Base-by-base conservation (phyloP, 2,113 vertebrate species). In the Setophaga petechia region DNA sequence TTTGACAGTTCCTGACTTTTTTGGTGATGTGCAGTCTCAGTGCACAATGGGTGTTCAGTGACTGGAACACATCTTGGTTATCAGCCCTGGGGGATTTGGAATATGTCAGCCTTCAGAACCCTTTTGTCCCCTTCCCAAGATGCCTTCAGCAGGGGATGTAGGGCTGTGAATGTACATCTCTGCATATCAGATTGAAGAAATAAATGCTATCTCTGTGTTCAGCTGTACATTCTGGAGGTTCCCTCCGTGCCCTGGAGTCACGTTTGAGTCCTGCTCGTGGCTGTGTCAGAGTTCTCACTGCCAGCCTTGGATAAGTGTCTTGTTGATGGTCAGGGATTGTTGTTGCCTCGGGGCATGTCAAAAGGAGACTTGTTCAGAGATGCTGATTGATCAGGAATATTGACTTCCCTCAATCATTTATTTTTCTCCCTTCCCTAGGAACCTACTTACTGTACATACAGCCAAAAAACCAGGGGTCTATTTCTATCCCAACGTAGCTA, bases 361-460 rank as follows among this genome's bases (percentile, higher is more conserved):
- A 84, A 90, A 97, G 93, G 90, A 94, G 88, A 83, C 95, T 94
- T 95, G 82, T 91, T 92, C 89, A 73, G 80, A 93, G 92, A 65
- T 92, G 86, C 91, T 90, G 76, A 96, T 85, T 93, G 94, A 94
- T 96, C 93, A 88, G 77, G 65, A 90, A 89, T 97, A 95, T 95
- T 91, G 92, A 95, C 90, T 93, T 75, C 46, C 55, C 78, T 96
- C 90, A 74, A 65, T 93, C 84, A n/a, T 90, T 51, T 84, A 79
- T 84, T 87, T 57, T 89, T 65, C 66, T 79, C 5, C 31, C 28
- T 87, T 94, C 77, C 62, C 43, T 52, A 44, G 83, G 93, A 95
- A 78, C 54, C 69, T 62, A 58, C 88, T 94, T 88, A 76, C 57
- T 90, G 62, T 84, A 76, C 67, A 54, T 57, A 84, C 58, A n/a